A percentile compares a stretch with the other conserved stretches of the same genome.
Evolutionary conservation across 2,888 invertebrate genomes (phyloP).

Genomic region (Mythimna albipuncta): DNA sequence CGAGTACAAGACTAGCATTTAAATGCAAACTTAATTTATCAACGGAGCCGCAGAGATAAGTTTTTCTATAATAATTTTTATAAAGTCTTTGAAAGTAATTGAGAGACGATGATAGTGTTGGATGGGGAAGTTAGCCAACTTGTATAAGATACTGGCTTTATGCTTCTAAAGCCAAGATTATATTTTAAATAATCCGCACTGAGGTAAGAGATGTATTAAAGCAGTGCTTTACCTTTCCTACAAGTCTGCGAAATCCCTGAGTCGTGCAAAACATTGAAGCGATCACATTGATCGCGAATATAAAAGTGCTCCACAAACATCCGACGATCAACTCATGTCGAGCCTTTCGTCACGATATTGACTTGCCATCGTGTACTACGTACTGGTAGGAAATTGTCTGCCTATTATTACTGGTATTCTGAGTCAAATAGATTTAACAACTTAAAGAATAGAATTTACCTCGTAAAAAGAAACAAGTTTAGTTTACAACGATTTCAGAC

Average conservation of each 20-base stretch:
- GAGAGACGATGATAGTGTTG: constrained; percentile 17
- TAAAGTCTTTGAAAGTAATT: constrained; percentile 15
- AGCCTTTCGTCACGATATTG: constrained; percentile 8
- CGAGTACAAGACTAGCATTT: constrained; percentile 18
- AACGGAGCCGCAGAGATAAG: too few species aligned
- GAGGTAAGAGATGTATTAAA: constrained; percentile 17
- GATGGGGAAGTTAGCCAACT: background rate
- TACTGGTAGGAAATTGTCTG: background rate
- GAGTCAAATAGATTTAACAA: background rate
- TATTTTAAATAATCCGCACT: constrained; percentile 22
- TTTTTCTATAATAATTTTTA: constrained; percentile 22
- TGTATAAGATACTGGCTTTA: background rate
- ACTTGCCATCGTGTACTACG: background rate
- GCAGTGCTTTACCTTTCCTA: background rate
- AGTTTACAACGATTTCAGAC: background rate
- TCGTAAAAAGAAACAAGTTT: background rate
- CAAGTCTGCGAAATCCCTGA: constrained; percentile 10
- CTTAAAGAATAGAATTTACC: background rate
- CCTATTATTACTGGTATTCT: background rate
- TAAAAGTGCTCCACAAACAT: constrained; percentile 24
- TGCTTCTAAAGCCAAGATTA: constrained; percentile 11
- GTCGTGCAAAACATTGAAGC: constrained; percentile 6
- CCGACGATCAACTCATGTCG: constrained; percentile 1
- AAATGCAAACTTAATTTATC: constrained; percentile 37
- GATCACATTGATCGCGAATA: constrained; percentile 22